phyloP scores from a whole-genome alignment of 2,797 vertebrate species.

The Avahi laniger region DNA sequence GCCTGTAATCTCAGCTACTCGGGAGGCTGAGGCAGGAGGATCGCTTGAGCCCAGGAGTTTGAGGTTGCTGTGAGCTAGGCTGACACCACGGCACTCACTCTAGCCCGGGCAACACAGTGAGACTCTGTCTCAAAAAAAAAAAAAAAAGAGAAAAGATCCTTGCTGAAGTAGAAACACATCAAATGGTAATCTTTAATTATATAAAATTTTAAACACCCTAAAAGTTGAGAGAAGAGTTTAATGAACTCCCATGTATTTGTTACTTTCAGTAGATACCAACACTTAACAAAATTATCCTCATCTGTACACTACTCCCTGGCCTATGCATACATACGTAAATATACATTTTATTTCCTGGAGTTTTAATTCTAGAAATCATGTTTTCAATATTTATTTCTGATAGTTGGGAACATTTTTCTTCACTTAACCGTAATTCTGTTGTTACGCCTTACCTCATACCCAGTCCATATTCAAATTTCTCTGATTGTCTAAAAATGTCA shows the following conservation, averaged over 20 bases:
- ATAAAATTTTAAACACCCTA: neutral
- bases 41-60: too few species aligned
- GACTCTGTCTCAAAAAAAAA: too few species aligned
- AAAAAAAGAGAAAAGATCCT: neutral
- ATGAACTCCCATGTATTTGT: neutral
- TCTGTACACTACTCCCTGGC: neutral
- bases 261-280: neutral
- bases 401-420: conserved; percentile 21
- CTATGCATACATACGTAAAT: neutral
- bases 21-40: too few species aligned
- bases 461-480: neutral
- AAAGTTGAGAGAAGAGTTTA: neutral
- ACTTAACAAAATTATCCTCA: neutral
- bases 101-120: too few species aligned
- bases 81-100: too few species aligned
- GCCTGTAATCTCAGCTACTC: too few species aligned
- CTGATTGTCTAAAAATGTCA: neutral
- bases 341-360: neutral
- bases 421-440: neutral
- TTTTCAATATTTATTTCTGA: neutral
- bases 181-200: neutral
- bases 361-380: conserved; percentile 29
- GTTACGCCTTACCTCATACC: neutral
- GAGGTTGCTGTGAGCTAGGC: too few species aligned
- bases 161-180: neutral